Evolutionary conservation across 2,113 vertebrate species (phyloP), one percentile per base, ranked within the genome.

Genomic region (Salvelinus fontinalis): DNA sequence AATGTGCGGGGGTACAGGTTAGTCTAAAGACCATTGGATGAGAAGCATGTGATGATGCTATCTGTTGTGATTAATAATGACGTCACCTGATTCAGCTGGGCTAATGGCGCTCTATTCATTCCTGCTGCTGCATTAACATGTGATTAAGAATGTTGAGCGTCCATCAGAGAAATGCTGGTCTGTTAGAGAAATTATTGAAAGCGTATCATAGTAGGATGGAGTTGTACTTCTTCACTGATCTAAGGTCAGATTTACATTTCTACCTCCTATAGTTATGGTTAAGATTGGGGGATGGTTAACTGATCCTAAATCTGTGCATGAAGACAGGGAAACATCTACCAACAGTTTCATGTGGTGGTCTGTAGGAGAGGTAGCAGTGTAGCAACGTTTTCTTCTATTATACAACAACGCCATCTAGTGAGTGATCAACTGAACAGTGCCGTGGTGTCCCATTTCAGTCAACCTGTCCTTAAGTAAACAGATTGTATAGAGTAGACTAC

Each of bases 331-430:
- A 20, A 57, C 54, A 20, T 57, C 54, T 57, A 16, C 54, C 54
- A 57, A 57, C 18, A 22, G 59, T 62, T 20, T 22, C 5, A 57
- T 20, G 54, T 57, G n/a, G 59, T n/a, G n/a, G 5, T 62, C 7
- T 62, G 16, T 57, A 18, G 54, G 54, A 18, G 54, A 57, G 16
- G 54, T 20, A 20, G 18, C 16, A 57, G 49, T 16, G 24, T 13
- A 48, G 26, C 62, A 27, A 2, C 14, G 51, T 3, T 20, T 24
- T 34, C 65, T 57, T 72, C 2, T 74, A 31, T 76, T 31, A 86
- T 77, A 69, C 85, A 88, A 88, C 74, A 84, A 64, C 79, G 81
- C 92, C 93, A 88, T 81, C 90, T 87, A 87, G 88, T 91, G 93
- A 83, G 7, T 57, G 54, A 14, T 6, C 27, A 20, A 2, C 34